phyloP scores from a whole-genome alignment of 2,797 vertebrate species.

The Oreonectes daqikongensis region DNA sequence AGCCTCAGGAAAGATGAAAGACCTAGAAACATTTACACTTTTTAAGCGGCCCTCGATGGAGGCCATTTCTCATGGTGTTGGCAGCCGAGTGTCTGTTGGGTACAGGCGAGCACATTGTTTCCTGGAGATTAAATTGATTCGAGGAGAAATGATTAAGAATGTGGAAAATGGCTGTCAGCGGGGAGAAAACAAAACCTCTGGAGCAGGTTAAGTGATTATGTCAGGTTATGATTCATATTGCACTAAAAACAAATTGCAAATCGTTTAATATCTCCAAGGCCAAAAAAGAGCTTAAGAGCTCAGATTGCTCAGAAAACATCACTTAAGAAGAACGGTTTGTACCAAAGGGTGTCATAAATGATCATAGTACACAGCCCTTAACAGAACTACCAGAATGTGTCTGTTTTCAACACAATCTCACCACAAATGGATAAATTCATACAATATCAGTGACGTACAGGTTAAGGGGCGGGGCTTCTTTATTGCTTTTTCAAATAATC shows the following conservation, averaged over 20 bases:
- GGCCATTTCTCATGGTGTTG: slow-evolving; percentile 39
- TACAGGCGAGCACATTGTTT: slow-evolving; percentile 42
- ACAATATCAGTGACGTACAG: no score
- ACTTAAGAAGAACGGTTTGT: neutral
- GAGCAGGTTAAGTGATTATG: slow-evolving; percentile 52
- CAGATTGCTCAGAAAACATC: neutral
- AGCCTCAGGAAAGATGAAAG: slow-evolving; percentile 25
- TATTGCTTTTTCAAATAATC: no score
- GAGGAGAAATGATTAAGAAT: slow-evolving; percentile 50
- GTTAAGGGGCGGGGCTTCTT: no score
- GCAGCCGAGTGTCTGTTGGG: slow-evolving; percentile 38
- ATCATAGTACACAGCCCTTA: neutral
- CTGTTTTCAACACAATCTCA: no score
- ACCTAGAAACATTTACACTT: slow-evolving; percentile 17
- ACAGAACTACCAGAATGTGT: neutral
- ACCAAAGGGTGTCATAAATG: neutral
- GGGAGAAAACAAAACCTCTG: slow-evolving; percentile 38
- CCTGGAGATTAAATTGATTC: slow-evolving; percentile 54
- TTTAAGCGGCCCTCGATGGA: slow-evolving; percentile 4
- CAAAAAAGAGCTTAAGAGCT: slow-evolving; percentile 1
- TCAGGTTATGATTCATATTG: slow-evolving; percentile 42
- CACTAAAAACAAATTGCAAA: slow-evolving; percentile 44
- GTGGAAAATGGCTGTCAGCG: slow-evolving; percentile 36
- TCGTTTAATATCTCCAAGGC: slow-evolving; percentile 37
- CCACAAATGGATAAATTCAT: no score